phyloP scores from a whole-genome alignment of 2,113 vertebrate genomes.

The Heteronetta atricapilla region DNA sequence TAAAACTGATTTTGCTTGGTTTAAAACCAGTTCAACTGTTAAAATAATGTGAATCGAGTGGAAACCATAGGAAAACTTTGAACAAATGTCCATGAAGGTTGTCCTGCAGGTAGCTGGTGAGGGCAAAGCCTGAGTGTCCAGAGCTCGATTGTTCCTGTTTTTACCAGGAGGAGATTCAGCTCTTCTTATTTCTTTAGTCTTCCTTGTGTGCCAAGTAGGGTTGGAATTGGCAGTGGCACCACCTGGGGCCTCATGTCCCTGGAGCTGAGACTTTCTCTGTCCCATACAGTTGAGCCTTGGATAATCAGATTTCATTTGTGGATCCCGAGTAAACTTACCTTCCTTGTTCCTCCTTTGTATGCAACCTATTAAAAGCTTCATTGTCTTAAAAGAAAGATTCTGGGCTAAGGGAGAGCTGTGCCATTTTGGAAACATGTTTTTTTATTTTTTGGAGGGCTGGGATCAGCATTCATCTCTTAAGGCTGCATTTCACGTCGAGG shows the following conservation, averaged over 20 bases:
- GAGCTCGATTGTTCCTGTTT: neutral
- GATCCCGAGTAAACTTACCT: neutral
- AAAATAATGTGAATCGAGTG: neutral
- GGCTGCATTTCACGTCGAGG: neutral
- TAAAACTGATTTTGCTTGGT: neutral
- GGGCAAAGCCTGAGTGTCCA: neutral
- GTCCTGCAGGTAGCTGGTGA: neutral
- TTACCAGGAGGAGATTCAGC: neutral
- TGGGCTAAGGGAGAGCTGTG: neutral
- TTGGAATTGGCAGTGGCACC: neutral
- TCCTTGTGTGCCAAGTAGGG: rapidly evolving
- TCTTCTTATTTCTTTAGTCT: neutral
- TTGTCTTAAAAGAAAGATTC: slow-evolving; percentile 12
- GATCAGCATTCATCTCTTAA: neutral
- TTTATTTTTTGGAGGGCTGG: neutral
- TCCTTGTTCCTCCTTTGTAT: neutral
- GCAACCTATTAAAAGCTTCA: neutral
- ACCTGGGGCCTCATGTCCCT: neutral
- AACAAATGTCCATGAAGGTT: rapidly evolving
- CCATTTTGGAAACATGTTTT: slow-evolving; percentile 29
- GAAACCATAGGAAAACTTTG: neutral
- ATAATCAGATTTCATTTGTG: neutral
- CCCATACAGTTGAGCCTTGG: neutral
- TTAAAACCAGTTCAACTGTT: neutral
- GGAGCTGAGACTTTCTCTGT: neutral